Percentiles rank a stretch among this genome's conserved stretches.
These are phyloP conservation scores for Aphaenogaster floridana DNA, from an alignment of 1,140 invertebrate genomes.

Conservation along the genomic window DNA sequence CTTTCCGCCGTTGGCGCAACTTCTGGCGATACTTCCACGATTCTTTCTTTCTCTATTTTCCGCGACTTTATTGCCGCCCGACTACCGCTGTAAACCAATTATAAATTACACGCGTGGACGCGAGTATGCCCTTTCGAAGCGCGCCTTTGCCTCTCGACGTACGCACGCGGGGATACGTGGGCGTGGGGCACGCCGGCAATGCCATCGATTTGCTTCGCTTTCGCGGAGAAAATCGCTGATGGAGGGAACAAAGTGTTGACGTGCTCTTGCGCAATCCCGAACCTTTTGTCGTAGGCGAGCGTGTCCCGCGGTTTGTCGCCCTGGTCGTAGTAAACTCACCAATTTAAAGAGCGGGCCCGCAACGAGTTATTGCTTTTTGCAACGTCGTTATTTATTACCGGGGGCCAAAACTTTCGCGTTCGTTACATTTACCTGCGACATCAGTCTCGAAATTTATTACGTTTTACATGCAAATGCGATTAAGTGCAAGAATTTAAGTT, in stretches of 20 bases:
- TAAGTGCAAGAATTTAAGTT: not conserved
- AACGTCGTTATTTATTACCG: not conserved
- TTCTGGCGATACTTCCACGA: not conserved
- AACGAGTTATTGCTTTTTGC: constrained; percentile 13
- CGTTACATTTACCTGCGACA: not conserved
- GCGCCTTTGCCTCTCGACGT: constrained; percentile 36
- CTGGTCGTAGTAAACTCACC: constrained; percentile 17
- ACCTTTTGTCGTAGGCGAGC: constrained; percentile 43
- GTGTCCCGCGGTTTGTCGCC: constrained; percentile 22
- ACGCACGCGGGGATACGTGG: constrained; percentile 45
- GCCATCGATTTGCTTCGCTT: constrained; percentile 59
- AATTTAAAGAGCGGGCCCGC: constrained; percentile 6
- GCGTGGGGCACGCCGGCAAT: constrained; percentile 60
- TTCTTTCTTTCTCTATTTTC: constrained; percentile 31
- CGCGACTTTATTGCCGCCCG: not conserved
- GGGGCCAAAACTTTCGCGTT: not conserved
- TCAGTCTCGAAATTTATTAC: not conserved
- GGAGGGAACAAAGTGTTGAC: constrained; percentile 53
- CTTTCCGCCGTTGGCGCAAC: no score
- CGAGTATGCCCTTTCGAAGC: constrained; percentile 6
- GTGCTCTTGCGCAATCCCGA: constrained; percentile 43
- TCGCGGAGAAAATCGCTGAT: constrained; percentile 52
- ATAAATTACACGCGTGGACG: constrained; percentile 55
- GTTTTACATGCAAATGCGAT: not conserved
- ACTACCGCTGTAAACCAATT: constrained; percentile 53